Base-by-base conservation (phyloP, 1,140 invertebrate genomes). In the Bombus impatiens region DNA sequence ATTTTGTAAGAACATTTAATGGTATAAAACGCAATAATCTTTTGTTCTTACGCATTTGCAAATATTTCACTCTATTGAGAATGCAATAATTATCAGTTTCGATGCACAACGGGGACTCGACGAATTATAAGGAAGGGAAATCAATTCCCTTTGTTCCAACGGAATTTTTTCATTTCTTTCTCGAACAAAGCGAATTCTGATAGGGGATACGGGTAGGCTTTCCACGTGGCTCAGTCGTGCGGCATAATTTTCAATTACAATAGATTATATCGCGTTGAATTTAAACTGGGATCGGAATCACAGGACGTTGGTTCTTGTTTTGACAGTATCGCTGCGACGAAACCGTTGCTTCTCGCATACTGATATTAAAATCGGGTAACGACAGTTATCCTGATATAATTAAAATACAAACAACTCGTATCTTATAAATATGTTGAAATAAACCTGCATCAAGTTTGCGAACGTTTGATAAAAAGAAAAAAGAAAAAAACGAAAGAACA, bases 181-280 rank as follows among this genome's bases (percentile, higher is more conserved):
- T n/a, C 71, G 79, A 84, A 87, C 84, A 88, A 90, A 90, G 78
- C 68, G 85, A 84, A 62, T 67, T 32, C 78, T 53, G 86, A 75
- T 65, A 77, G 74, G 77, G 85, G 82, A 59, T 67, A 84, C 75
- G 87, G 84, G 53, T 62, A 85, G 79, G 71, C 67, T 89, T 82
- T 88, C 88, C 59, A 77, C 82, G 82, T 82, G 91, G 87, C 44
- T 82, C 91, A 91, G 78, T 91, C 88, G 87, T 88, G 91, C 91
- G 91, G 88, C 82, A 88, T 92, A 92, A 92, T 92, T 92, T 92
- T 92, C 91, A 92, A 92, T 92, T 92, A 92, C 88, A 88, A 92
- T 87, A 92, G 91, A 92, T 92, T 92, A 92, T 92, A 92, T 92
- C 91, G 75, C 87, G 72, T 47, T 86, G 88, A 84, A 89, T 92